Evolutionary conservation across 2,797 vertebrate species (phyloP).

Genomic region (Sylvilagus floridanus): DNA sequence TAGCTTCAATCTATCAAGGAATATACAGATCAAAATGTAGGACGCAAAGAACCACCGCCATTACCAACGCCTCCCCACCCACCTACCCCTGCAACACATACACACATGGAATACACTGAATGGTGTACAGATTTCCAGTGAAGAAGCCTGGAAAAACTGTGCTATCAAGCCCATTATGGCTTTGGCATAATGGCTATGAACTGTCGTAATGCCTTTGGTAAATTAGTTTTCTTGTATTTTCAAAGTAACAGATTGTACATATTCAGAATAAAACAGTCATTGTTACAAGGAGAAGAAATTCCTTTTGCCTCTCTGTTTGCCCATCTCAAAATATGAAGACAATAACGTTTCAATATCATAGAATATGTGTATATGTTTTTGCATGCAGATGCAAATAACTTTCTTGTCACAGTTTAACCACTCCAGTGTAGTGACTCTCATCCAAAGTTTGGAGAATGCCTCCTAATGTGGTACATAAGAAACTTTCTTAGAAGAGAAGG

Average conservation of each 20-base stretch:
- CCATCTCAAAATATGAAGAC: neutral
- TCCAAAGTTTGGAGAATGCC: neutral
- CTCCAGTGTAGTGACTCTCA: neutral
- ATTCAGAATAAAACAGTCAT: slow-evolving; percentile 7
- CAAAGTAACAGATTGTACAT: slow-evolving; percentile 14
- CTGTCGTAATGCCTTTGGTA: no score
- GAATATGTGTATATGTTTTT: neutral
- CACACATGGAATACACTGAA: no score
- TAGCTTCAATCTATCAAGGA: no score
- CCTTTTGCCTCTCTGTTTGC: neutral
- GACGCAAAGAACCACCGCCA: no score
- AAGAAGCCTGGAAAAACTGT: no score
- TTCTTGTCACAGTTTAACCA: slow-evolving; percentile 10
- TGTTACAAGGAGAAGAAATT: slow-evolving; percentile 10
- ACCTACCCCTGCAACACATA: no score
- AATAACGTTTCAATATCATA: slow-evolving; percentile 22
- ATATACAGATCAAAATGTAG: no score
- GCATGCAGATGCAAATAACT: slow-evolving; percentile 32
- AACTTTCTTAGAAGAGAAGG: neutral
- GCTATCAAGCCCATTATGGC: no score
- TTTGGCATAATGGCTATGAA: no score
- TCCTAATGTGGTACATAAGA: neutral
- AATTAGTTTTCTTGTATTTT: slow-evolving; percentile 28
- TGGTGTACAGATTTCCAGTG: no score
- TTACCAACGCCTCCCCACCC: no score